phyloP scores from a whole-genome alignment of 2,113 vertebrate genomes.

The Corythornis madagascariensis region DNA sequence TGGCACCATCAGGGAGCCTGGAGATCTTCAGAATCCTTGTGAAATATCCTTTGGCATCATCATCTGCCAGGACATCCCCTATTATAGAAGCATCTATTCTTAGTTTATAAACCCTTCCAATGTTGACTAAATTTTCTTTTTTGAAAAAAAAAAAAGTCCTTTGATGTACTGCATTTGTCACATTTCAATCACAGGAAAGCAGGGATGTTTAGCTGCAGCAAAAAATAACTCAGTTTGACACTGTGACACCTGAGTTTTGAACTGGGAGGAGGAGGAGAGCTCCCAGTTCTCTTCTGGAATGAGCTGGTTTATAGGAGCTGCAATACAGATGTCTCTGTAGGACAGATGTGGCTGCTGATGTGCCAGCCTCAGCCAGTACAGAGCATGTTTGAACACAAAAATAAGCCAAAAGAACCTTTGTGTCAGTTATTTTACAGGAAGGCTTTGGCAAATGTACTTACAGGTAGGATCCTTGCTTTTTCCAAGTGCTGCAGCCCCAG shows the following conservation, averaged over 20 bases:
- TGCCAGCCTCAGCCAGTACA: background rate
- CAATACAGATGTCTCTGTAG: background rate
- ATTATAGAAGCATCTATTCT: background rate
- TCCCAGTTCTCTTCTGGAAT: slow-evolving; percentile 39
- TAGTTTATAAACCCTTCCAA: background rate
- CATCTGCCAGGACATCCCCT: too few relatives aligned
- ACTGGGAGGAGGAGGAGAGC: background rate
- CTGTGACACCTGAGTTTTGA: background rate
- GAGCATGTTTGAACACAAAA: slow-evolving; percentile 10
- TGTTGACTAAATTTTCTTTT: background rate
- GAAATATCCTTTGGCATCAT: too few relatives aligned
- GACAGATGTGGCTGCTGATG: background rate
- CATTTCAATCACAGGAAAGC: background rate
- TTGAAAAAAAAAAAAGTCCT: background rate
- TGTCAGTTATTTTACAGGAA: background rate
- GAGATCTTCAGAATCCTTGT: too few relatives aligned
- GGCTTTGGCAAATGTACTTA: background rate
- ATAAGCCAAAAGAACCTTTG: background rate
- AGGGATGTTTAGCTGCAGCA: slow-evolving; percentile 16
- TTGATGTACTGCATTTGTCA: background rate
- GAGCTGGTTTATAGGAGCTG: slow-evolving; percentile 71
- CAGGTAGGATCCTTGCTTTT: background rate
- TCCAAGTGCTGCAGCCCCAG: background rate
- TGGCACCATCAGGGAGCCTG: too few relatives aligned
- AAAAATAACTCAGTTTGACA: slow-evolving; percentile 3